Conservation (phyloP, 2,113 vertebrate genomes). For the Brachionichthys hirsutus region DNA sequence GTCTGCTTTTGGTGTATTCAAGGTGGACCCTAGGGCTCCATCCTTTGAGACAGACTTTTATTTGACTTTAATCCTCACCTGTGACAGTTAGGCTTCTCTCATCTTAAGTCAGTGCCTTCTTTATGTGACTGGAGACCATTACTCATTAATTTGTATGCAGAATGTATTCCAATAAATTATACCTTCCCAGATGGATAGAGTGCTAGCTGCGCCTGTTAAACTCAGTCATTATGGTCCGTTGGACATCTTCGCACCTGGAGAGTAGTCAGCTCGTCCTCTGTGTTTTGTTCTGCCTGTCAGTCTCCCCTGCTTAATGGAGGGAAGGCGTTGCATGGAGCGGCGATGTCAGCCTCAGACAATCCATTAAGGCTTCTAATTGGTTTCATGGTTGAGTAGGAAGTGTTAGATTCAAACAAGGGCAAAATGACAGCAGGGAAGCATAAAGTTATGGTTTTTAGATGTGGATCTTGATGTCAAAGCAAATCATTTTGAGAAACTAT, state of each 20-base stretch:
- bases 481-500: slow-evolving; percentile 37
- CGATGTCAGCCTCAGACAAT: slow-evolving; percentile 21
- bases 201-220: slow-evolving; percentile 54
- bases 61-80: slow-evolving; percentile 43
- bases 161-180: slow-evolving; percentile 6
- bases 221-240: slow-evolving; percentile 31
- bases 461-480: slow-evolving; percentile 62
- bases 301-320: slow-evolving; percentile 36
- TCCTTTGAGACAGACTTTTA: slow-evolving; percentile 19
- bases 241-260: slow-evolving; percentile 57
- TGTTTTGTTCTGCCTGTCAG: slow-evolving; percentile 46
- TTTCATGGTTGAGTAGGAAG: slow-evolving; percentile 50
- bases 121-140: slow-evolving; percentile 49
- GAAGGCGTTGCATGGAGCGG: not conserved
- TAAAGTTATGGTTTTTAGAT: slow-evolving; percentile 44
- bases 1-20: slow-evolving; percentile 6
- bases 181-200: slow-evolving; percentile 26
- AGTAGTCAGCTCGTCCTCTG: slow-evolving; percentile 49
- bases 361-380: slow-evolving; percentile 6
- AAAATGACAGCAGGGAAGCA: slow-evolving; percentile 39
- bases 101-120: slow-evolving; percentile 34
- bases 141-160: slow-evolving; percentile 40
- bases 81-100: slow-evolving; percentile 41
- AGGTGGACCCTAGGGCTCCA: slow-evolving; percentile 27
- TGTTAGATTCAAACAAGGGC: slow-evolving; percentile 44